phyloP scores from a whole-genome alignment of 2,113 vertebrate species.

The Montifringilla adamsi region DNA sequence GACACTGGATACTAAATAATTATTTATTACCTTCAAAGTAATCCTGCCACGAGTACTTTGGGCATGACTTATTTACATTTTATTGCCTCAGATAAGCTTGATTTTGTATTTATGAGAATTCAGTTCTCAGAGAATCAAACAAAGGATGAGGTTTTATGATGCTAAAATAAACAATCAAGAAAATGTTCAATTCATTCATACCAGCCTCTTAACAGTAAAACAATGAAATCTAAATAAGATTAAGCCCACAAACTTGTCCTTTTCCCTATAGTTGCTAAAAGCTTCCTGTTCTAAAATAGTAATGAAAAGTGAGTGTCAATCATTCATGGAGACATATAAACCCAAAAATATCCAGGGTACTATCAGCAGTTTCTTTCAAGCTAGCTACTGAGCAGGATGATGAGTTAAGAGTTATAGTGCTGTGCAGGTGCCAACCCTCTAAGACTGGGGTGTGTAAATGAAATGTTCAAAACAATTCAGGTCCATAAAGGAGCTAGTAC shows the following conservation, averaged over 20 bases:
- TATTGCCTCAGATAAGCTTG: not conserved
- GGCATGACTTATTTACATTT: not conserved
- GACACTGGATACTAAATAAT: not conserved
- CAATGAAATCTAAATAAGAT: not conserved
- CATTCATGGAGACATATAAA: not conserved
- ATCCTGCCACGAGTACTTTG: not conserved
- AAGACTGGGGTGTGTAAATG: not conserved
- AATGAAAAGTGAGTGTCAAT: not conserved
- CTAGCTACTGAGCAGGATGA: not conserved
- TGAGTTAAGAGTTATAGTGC: not conserved
- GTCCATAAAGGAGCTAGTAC: not conserved
- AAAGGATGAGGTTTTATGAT: not conserved
- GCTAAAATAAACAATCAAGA: not conserved
- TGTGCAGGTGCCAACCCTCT: not conserved
- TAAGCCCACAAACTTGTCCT: not conserved
- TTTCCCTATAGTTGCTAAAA: not conserved
- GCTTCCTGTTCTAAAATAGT: not conserved
- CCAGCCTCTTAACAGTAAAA: not conserved
- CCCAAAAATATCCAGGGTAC: not conserved
- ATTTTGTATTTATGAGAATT: not conserved
- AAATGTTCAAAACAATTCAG: not conserved
- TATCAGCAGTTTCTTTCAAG: not conserved
- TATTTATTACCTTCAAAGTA: not conserved
- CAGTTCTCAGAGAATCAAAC: not conserved
- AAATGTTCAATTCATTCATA: not conserved